Evolutionary conservation across 1,140 invertebrate species (phyloP), one percentile per base, ranked within the genome.

Genomic region (Macrobrachium rosenbergii): DNA sequence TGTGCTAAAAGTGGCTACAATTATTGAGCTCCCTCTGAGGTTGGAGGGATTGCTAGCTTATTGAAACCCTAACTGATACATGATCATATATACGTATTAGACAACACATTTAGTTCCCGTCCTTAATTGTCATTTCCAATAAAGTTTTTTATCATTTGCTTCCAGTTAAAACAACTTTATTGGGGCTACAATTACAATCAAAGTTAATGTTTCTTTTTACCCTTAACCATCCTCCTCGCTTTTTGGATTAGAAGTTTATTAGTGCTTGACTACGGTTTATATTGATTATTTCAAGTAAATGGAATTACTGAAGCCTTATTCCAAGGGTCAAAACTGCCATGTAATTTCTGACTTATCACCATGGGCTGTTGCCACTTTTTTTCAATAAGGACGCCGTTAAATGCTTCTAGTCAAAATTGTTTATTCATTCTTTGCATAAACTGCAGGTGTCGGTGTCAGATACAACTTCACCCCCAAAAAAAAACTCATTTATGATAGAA

Each of bases 371-470:
- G 52, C 52, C 76, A 81, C 69, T 76, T 58, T 60, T 83, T 79
- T 81, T 69, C 78, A 87, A 62, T 79, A 87, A 78, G 75, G 82
- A 87, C 72, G 85, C 85, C 64, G 85, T 87, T 87, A 62, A n/a
- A 81, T 81, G 85, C 85, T 87, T 87, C 85, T 87, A 87, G 85
- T 87, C 85, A 87, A 87, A 87, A 52, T 52, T 52, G 52, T 52
- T 52, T 52, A 52, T 52, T 52, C 52, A 87, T 87, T 87, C 75
- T 79, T 87, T 69, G 85, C 85, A 87, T 87, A 87, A 87, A 79
- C 81, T 82, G 67, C 85, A 87, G 85, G 85, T 87, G 85, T 87
- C 85, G 60, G 78, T 45, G 76, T 87, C 78, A 82, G 78, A 73
- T 75, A 81, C 72, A 81, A 79, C 85, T 87, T 87, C 67, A 78